Conservation (phyloP, 2,888 invertebrate species). For the Diachrysia chrysitis region DNA sequence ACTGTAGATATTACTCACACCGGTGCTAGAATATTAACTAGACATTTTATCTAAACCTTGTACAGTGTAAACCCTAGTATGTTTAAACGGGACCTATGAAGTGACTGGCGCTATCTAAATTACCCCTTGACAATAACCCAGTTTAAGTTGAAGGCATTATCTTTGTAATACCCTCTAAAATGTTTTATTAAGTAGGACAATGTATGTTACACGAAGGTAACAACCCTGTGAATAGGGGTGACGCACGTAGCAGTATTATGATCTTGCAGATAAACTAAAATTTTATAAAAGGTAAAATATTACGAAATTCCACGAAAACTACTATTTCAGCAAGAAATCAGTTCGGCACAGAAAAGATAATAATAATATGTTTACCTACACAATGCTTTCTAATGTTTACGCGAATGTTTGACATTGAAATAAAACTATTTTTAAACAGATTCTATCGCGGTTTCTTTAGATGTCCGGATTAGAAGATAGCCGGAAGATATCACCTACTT, state of each 20-base stretch:
- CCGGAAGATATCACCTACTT: too few species aligned
- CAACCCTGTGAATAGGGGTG: slow-evolving; percentile 26
- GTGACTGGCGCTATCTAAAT: slow-evolving; percentile 43
- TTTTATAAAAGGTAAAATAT: background rate
- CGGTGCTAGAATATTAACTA: slow-evolving; percentile 12
- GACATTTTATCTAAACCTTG: slow-evolving; percentile 9
- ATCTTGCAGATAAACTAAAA: background rate
- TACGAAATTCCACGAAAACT: too few species aligned
- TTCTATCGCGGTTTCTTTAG: too few species aligned
- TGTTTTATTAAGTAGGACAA: slow-evolving; percentile 29
- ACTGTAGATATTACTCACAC: slow-evolving; percentile 13
- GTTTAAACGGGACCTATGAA: slow-evolving; percentile 23
- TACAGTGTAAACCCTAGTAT: slow-evolving; percentile 9
- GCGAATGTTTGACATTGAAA: too few species aligned
- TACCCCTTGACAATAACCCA: slow-evolving; percentile 46
- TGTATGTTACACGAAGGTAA: slow-evolving; percentile 18
- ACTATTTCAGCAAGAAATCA: too few species aligned
- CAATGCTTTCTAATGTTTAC: too few species aligned
- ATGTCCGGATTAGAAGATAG: too few species aligned
- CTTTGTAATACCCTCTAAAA: slow-evolving; percentile 34
- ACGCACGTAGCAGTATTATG: background rate
- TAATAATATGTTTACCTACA: too few species aligned
- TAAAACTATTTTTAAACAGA: too few species aligned
- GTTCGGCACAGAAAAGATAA: too few species aligned
- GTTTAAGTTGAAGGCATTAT: slow-evolving; percentile 33